Percentiles rank a stretch among this genome's conserved stretches.
phyloP scores from a whole-genome alignment of 2,888 invertebrate genomes.

The Phasia obesa region DNA sequence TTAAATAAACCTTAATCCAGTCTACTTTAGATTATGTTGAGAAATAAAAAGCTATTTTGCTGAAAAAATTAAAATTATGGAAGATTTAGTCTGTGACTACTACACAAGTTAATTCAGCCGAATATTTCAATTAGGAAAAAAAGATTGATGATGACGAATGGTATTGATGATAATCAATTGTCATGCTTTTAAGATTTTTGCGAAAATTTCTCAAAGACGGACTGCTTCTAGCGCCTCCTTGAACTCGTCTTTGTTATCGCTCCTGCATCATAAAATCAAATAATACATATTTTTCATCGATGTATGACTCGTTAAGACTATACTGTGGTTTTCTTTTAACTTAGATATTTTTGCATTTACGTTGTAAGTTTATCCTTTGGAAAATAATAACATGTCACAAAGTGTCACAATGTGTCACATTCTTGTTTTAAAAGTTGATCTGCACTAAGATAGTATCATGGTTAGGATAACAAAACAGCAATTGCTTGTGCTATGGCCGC shows the following conservation, averaged over 20 bases:
- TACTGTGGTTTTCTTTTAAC: constrained; percentile 24
- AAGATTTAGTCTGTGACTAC: too few species aligned
- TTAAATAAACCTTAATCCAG: too few species aligned
- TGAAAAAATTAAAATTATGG: too few species aligned
- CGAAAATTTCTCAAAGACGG: too few species aligned
- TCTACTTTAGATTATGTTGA: too few species aligned
- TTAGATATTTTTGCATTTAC: constrained; percentile 13
- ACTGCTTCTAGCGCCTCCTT: not conserved
- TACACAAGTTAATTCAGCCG: too few species aligned
- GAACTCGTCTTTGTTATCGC: not conserved
- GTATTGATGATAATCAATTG: too few species aligned
- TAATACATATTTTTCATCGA: not conserved
- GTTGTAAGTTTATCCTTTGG: not conserved
- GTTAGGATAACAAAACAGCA: constrained; percentile 28
- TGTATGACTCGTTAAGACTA: constrained; percentile 31
- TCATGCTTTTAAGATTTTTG: too few species aligned
- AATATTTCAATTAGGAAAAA: too few species aligned
- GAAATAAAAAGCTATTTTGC: too few species aligned
- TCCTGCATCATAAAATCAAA: not conserved
- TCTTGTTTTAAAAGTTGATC: constrained; percentile 25
- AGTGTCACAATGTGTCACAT: constrained; percentile 56
- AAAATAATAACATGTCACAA: constrained; percentile 58
- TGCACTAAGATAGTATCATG: constrained; percentile 31
- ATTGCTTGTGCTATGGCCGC: constrained; percentile 1
- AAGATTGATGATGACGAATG: too few species aligned